These are phyloP conservation scores for Gerris buenoi DNA, from an alignment of 1,140 invertebrate species.

Conservation along the genomic window DNA sequence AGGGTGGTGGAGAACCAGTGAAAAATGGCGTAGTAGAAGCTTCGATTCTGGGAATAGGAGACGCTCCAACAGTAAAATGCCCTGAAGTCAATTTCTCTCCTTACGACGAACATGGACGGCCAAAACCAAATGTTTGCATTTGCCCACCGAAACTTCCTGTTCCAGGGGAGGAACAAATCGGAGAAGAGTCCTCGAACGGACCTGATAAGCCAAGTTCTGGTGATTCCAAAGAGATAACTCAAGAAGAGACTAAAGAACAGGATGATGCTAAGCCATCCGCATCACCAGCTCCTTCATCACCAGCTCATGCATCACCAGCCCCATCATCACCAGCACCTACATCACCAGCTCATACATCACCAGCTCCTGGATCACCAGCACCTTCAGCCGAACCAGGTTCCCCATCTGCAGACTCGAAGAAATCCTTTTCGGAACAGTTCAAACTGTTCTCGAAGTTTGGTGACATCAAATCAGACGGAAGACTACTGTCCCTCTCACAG, in stretches of 20 bases:
- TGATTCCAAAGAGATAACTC: background rate
- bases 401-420: background rate
- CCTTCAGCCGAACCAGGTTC: background rate
- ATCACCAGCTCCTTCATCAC: no score
- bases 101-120: background rate
- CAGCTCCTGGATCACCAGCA: no score
- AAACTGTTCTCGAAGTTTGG: conserved; percentile 72
- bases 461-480: conserved; percentile 71
- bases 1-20: background rate
- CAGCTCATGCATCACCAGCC: no score
- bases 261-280: background rate
- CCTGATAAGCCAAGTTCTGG: background rate
- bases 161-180: background rate
- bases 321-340: no score
- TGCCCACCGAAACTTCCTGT: background rate
- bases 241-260: background rate
- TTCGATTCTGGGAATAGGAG: background rate
- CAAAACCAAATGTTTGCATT: background rate
- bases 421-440: conserved; percentile 34
- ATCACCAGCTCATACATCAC: no score
- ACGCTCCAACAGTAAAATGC: background rate
- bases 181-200: background rate
- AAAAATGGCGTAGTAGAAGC: background rate
- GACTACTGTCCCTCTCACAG: conserved; percentile 68
- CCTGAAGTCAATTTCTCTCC: background rate